phyloP scores from a whole-genome alignment of 1,140 invertebrate genomes.

The Drosophila ananassae region DNA sequence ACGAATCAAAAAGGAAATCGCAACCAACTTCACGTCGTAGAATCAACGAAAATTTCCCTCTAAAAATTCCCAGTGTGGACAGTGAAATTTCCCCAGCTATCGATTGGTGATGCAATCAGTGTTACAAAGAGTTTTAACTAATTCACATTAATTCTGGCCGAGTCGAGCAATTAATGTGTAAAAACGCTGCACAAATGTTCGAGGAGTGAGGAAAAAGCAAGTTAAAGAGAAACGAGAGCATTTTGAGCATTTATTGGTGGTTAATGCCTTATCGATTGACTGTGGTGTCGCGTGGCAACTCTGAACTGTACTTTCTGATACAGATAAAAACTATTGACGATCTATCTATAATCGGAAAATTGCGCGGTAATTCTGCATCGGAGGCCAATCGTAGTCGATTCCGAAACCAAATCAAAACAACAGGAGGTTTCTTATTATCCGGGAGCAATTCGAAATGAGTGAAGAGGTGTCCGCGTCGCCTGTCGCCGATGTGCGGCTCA shows the following conservation, averaged over 20 bases:
- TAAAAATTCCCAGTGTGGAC: slow-evolving; percentile 45
- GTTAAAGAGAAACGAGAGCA: slow-evolving; percentile 14
- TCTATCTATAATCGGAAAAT: slow-evolving; percentile 82
- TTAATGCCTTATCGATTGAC: slow-evolving; percentile 73
- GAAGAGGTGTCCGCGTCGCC: slow-evolving; percentile 62
- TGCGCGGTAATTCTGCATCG: slow-evolving; percentile 72
- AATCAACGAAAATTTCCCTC: slow-evolving; percentile 52
- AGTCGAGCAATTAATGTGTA: neutral
- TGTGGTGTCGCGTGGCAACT: slow-evolving; percentile 72
- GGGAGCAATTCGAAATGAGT: slow-evolving; percentile 38
- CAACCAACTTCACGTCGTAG: slow-evolving; percentile 74
- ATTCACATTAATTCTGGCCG: slow-evolving; percentile 29
- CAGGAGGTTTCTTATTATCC: slow-evolving; percentile 1
- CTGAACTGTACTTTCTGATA: slow-evolving; percentile 77
- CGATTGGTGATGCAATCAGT: slow-evolving; percentile 81
- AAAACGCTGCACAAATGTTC: slow-evolving; percentile 3
- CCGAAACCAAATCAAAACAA: slow-evolving; percentile 22
- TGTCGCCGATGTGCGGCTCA: slow-evolving; percentile 35
- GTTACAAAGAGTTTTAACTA: slow-evolving; percentile 53
- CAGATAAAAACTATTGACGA: slow-evolving; percentile 81
- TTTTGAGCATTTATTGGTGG: slow-evolving; percentile 38
- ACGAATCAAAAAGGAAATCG: slow-evolving; percentile 83
- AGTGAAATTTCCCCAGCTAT: slow-evolving; percentile 74
- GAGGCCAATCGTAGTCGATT: slow-evolving; percentile 59
- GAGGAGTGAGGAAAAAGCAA: slow-evolving; percentile 22